A percentile compares a stretch with the other conserved stretches of the same genome.
phyloP scores from a whole-genome alignment of 2,113 vertebrate genomes.

The Sarotherodon lohbergeri region DNA sequence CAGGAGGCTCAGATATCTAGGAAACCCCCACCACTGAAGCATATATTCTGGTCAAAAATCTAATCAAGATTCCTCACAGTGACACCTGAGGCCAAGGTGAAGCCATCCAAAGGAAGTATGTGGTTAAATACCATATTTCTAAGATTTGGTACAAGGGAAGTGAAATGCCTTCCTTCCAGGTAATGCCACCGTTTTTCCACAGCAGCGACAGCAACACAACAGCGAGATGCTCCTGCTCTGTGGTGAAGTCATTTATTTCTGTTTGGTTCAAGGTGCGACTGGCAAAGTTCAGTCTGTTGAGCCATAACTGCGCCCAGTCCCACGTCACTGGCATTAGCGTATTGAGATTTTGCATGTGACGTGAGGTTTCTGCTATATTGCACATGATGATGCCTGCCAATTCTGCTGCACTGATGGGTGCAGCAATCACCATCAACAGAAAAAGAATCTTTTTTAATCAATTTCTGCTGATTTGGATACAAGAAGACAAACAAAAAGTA shows the following conservation, averaged over 20 bases:
- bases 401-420: not conserved
- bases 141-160: not conserved
- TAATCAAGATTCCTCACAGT: not conserved
- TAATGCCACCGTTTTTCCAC: not conserved
- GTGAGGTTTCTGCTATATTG: not conserved
- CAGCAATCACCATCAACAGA: not conserved
- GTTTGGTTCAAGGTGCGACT: not conserved
- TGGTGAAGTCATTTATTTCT: not conserved
- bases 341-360: not conserved
- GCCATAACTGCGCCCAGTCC: not conserved
- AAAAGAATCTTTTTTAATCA: not conserved
- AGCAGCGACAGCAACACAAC: not conserved
- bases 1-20: not conserved
- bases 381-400: not conserved
- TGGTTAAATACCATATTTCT: not conserved
- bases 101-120: not conserved
- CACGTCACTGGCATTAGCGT: not conserved
- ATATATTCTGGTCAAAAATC: not conserved
- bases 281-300: not conserved
- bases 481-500: not conserved
- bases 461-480: not conserved
- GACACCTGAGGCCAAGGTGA: not conserved
- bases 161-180: not conserved
- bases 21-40: not conserved
- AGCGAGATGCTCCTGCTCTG: not conserved